phyloP scores from a whole-genome alignment of 2,888 invertebrate species.

The Phaonia tiefii region DNA sequence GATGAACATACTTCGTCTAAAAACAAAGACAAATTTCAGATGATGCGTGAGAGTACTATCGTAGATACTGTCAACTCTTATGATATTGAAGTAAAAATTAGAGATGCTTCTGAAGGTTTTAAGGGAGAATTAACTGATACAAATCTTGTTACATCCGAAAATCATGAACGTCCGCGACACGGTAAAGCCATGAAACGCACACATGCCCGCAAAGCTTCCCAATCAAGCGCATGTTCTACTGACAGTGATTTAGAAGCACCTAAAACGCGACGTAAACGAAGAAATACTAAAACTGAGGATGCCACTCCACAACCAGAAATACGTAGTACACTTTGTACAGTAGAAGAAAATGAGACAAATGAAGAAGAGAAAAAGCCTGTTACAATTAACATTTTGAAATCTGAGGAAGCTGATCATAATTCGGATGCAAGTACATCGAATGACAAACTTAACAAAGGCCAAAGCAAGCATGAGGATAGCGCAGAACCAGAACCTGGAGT shows the following conservation, averaged over 20 bases:
- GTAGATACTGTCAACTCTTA: slow-evolving; percentile 40
- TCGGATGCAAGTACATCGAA: too few relatives aligned
- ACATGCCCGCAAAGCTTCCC: slow-evolving; percentile 21
- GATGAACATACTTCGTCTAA: neutral
- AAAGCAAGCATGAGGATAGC: too few relatives aligned
- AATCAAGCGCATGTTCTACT: slow-evolving; percentile 23
- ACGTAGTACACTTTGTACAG: neutral
- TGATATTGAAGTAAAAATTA: slow-evolving; percentile 52
- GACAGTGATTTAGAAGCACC: slow-evolving; percentile 8
- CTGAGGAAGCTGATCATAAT: too few relatives aligned
- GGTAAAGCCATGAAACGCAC: slow-evolving; percentile 8
- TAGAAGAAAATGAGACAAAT: neutral
- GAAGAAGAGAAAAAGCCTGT: neutral
- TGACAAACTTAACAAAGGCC: too few relatives aligned
- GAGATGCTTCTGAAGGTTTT: slow-evolving; percentile 7
- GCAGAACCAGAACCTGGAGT: neutral
- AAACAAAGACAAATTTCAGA: neutral
- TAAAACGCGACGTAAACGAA: neutral
- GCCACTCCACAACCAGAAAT: neutral
- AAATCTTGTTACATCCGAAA: neutral
- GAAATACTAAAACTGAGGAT: slow-evolving; percentile 13
- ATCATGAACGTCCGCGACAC: neutral
- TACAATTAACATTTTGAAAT: too few relatives aligned
- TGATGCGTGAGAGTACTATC: too few relatives aligned
- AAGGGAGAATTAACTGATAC: neutral